Evolutionary conservation across 2,888 invertebrate species (phyloP).

Genomic region (Megastigmus dorsalis): DNA sequence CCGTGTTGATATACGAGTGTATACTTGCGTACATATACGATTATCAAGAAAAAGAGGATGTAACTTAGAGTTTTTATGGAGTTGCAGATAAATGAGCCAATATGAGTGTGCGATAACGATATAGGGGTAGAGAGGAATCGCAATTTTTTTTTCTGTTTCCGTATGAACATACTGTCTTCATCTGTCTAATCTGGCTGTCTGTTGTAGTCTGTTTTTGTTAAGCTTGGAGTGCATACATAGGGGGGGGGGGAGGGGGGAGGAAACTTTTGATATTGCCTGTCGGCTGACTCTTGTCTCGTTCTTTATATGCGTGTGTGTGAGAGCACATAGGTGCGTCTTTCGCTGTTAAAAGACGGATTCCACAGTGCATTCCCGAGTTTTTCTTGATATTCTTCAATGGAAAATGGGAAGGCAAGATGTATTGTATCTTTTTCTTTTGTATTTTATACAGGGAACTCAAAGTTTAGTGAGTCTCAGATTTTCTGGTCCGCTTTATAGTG

Average conservation of each 20-base stretch:
- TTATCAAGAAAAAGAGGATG: too few relatives aligned
- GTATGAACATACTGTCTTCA: too few relatives aligned
- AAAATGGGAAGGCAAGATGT: too few relatives aligned
- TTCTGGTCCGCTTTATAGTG: neutral
- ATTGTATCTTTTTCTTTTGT: neutral
- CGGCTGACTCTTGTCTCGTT: neutral
- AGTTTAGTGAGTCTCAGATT: neutral
- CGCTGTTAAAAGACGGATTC: neutral
- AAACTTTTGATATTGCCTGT: neutral
- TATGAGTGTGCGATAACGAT: too few relatives aligned
- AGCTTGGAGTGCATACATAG: neutral
- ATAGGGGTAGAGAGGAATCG: too few relatives aligned
- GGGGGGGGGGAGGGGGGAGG: neutral
- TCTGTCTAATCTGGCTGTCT: too few relatives aligned
- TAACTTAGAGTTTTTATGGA: too few relatives aligned
- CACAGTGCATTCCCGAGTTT: neutral
- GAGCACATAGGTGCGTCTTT: neutral
- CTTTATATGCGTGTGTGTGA: neutral
- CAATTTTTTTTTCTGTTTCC: too few relatives aligned
- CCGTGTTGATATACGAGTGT: too few relatives aligned
- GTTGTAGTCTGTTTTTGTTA: too few relatives aligned
- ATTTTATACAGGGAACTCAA: neutral
- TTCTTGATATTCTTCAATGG: neutral
- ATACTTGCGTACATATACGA: too few relatives aligned
- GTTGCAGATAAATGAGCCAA: too few relatives aligned